phyloP scores from a whole-genome alignment of 2,888 invertebrate genomes.

The Hirudinaria manillensis region DNA sequence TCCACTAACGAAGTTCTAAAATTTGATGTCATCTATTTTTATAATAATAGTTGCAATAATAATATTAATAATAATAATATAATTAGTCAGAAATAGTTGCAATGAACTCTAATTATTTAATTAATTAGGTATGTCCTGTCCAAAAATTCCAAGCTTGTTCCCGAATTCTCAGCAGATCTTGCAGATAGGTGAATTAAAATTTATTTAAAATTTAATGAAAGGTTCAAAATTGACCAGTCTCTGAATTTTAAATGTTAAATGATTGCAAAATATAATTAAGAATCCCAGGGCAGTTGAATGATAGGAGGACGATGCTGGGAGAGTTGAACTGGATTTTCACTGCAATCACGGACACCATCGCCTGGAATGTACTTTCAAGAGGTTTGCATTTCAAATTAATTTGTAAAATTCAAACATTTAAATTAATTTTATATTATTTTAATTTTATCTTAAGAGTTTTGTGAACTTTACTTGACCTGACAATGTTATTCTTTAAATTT shows the following conservation, averaged over 20 bases:
- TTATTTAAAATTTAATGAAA: neutral
- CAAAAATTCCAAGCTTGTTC: slow-evolving; percentile 72
- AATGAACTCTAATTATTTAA: neutral
- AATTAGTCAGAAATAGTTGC: neutral
- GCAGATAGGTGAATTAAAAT: slow-evolving; percentile 83
- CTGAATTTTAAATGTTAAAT: neutral
- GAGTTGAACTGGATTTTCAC: slow-evolving; percentile 99
- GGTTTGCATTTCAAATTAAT: slow-evolving; percentile 55
- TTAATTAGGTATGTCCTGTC: slow-evolving; percentile 71
- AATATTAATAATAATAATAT: no score
- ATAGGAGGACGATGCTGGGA: slow-evolving; percentile 91
- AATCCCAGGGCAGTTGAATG: slow-evolving; percentile 88
- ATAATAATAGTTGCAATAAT: neutral
- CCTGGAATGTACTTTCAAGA: slow-evolving; percentile 91
- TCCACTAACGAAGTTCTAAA: no score
- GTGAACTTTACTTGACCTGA: no score
- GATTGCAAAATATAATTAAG: slow-evolving; percentile 55
- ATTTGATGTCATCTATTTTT: neutral
- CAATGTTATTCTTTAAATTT: no score
- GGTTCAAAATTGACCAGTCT: neutral
- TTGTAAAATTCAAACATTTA: neutral
- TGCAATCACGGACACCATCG: slow-evolving; percentile 98
- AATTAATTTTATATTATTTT: neutral
- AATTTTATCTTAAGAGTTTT: neutral
- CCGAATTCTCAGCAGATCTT: slow-evolving; percentile 73